A percentile compares a stretch with the other conserved stretches of the same genome.
Evolutionary conservation across 2,888 invertebrate genomes (phyloP).

Genomic region (Drosophila ochracea): DNA sequence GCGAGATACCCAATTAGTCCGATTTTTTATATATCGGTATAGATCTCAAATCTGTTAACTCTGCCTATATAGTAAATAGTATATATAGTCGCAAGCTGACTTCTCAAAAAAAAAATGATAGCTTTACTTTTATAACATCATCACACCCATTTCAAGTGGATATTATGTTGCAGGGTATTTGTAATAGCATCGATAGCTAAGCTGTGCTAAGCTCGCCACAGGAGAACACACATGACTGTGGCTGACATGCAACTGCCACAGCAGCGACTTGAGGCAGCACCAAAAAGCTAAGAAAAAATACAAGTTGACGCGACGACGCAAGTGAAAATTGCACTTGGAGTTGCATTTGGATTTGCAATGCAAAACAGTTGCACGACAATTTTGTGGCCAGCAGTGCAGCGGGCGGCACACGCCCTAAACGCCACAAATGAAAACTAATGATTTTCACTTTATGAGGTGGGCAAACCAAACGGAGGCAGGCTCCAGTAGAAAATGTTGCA

Average conservation of each 20-base stretch:
- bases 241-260: slow-evolving; percentile 74
- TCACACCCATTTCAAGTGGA: not conserved
- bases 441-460: slow-evolving; percentile 68
- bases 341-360: slow-evolving; percentile 73
- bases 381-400: slow-evolving; percentile 19
- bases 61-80: not conserved
- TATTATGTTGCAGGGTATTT: slow-evolving; percentile 11
- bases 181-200: slow-evolving; percentile 7
- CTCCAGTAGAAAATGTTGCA: slow-evolving; percentile 43
- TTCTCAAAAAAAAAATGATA: no score
- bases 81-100: not conserved
- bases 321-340: slow-evolving; percentile 74
- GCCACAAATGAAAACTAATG: slow-evolving; percentile 80
- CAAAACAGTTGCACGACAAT: slow-evolving; percentile 76
- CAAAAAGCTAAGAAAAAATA: slow-evolving; percentile 12
- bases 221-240: slow-evolving; percentile 47
- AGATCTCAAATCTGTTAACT: not conserved
- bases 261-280: slow-evolving; percentile 32
- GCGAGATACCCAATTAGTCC: not conserved
- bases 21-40: not conserved
- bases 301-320: slow-evolving; percentile 53
- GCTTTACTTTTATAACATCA: not conserved
- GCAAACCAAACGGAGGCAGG: slow-evolving; percentile 1
- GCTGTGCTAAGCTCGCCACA: slow-evolving; percentile 33
- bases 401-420: slow-evolving; percentile 73